Base-by-base conservation (phyloP, 2,888 invertebrate species). In the Pristionchus maxplancki region DNA sequence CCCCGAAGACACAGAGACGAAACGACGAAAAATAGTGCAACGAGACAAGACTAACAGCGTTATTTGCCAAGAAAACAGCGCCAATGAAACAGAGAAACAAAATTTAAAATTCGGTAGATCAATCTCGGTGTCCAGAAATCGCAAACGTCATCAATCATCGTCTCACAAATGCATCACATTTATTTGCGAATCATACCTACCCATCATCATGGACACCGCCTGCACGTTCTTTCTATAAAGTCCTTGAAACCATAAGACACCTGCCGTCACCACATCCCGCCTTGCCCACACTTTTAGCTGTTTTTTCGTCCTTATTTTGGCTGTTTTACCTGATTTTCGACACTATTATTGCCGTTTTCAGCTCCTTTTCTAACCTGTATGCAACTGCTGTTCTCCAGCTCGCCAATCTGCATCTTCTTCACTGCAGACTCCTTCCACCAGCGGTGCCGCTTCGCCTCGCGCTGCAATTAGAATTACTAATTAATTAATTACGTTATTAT, bases 391-490 rank as follows among this genome's bases (percentile, higher is more conserved):
- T 93, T 93, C 87, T 92, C 92, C 50, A 94, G 90, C 40, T 91
- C 91, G 40, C 92, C 92, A 81, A 95, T 93, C 78, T 91, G 89
- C 94, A 94, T 94, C 83, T 93, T 93, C 86, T 93, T 92, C 20
- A 94, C 90, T 1, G 94, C 91, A 1, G 90, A 90, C 44, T 85
- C 88, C 81, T 91, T 91, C 93, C 93, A 93, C 50, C 82, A 82
- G 24, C 85, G 89, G 87, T 93, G 93, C 64, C 89, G 82, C 87
- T 90, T 91, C n/a, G 90, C 91, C 87, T 92, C 92, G 64, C 84
- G 71, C 90, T 91, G 90, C 17, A 93, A 85, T 17, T 40, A 24
- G 17, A 71, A 37, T 11, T 3, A 37, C 17, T 37, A 71, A 40
- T 37, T 71, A 8, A 34, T 34, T 53, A 53, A 53, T 53, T 53